Evolutionary conservation across 2,797 vertebrate species (phyloP).

Genomic region (Cyclura pinguis): DNA sequence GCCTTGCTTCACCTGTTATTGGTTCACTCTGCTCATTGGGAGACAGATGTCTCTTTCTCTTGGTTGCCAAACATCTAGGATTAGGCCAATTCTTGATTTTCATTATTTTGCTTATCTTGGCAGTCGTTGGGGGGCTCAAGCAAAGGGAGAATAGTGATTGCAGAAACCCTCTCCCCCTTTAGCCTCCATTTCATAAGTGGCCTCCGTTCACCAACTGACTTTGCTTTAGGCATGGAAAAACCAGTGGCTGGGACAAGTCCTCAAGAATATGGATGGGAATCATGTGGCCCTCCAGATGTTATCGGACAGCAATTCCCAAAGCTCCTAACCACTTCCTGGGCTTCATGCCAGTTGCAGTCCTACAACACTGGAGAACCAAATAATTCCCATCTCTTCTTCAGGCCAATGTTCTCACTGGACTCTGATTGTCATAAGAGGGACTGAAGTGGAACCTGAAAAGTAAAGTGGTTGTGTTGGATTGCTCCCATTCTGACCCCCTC

Average conservation of each 20-base stretch:
- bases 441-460: background rate
- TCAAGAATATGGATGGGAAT: background rate
- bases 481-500: background rate
- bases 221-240: background rate
- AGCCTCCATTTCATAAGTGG: background rate
- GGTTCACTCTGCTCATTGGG: background rate
- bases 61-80: background rate
- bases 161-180: background rate
- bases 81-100: background rate
- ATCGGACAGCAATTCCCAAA: too few species aligned
- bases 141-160: background rate
- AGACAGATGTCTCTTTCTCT: background rate
- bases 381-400: background rate
- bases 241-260: background rate
- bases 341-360: too few species aligned
- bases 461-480: background rate
- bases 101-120: background rate
- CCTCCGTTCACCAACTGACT: background rate
- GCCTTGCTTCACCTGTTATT: background rate
- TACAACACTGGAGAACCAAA: too few species aligned
- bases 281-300: too few species aligned
- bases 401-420: background rate
- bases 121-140: background rate
- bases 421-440: background rate
- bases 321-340: too few species aligned